Percentiles rank a stretch among this genome's conserved stretches.
These are phyloP conservation scores for Terebella lapidaria DNA, from an alignment of 2,888 invertebrate genomes.

Conservation along the genomic window DNA sequence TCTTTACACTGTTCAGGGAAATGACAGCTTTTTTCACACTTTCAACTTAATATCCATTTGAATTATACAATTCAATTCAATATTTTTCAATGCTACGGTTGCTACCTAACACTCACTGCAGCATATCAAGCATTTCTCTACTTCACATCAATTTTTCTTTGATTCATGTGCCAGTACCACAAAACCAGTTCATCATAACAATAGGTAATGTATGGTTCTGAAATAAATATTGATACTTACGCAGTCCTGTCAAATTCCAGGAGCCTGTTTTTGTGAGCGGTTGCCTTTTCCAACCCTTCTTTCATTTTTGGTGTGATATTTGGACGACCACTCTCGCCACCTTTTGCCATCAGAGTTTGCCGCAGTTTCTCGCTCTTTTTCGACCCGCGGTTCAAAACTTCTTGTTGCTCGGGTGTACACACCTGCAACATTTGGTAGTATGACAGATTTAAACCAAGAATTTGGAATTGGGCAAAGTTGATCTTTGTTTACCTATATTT, in stretches of 20 bases:
- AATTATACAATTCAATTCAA: not conserved
- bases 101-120: not conserved
- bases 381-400: constrained; percentile 63
- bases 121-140: no score
- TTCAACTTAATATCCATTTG: not conserved
- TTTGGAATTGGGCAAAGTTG: no score
- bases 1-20: constrained; percentile 62
- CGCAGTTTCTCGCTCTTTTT: constrained; percentile 66
- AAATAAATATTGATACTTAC: no score
- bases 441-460: no score
- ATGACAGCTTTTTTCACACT: not conserved
- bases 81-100: not conserved
- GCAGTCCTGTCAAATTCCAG: constrained; percentile 79
- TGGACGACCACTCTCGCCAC: constrained; percentile 10
- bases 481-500: no score
- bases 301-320: constrained; percentile 20
- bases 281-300: constrained; percentile 65
- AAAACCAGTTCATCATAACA: no score
- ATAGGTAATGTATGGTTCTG: no score
- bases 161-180: no score
- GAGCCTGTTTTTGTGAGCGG: constrained; percentile 73
- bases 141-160: no score
- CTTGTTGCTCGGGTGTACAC: constrained; percentile 69
- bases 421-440: no score
- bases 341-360: constrained; percentile 61